Base-by-base conservation (phyloP, 2,797 vertebrate genomes). In the Coendou prehensilis region DNA sequence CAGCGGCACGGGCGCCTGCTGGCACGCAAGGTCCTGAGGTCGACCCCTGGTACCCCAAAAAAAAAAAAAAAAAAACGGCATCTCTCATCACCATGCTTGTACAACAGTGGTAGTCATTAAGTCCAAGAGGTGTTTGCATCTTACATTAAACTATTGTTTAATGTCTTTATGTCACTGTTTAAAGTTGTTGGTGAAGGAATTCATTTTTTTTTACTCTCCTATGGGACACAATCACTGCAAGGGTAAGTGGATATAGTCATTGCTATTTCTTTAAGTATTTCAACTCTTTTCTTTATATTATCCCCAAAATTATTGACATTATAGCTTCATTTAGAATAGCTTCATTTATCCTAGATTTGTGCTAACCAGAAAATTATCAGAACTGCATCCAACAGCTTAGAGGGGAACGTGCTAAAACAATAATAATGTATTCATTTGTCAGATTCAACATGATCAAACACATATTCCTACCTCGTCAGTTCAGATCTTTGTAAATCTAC, bases 311-410 rank as follows among this genome's bases (percentile, higher is more conserved):
- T 64, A 81, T 2, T 80, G 50, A 73, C 64, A 90, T 3, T 73
- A 4, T 63, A 37, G 89, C 13, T 82, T 82, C 9, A 56, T 57
- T 26, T 52, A 87, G 56, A 8, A 67, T 18, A 82, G n/a, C n/a
- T n/a, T n/a, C 41, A 71, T 67, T 67, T 86, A 45, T 67, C 23
- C 9, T n/a, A 78, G 17, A 37, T 14, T 83, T 67, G n/a, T 69
- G 59, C 67, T 89, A 78, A 52, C 11, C 52, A 71, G 54, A 84
- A 95, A 73, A 89, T 79, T 71, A 63, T 64, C 33, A 76, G 56
- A 76, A 17, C 9, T 71, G n/a, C 6, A 52, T 4, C 23, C 8
- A 13, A 22, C 11, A 82, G 2, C 64, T 50, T 37, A 57, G 7
- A 50, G 47, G 28, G 26, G 22, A 52, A 6, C 45, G 52, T 52